Base-by-base conservation (phyloP, 2,797 vertebrate species). In the Tragopan temminckii region DNA sequence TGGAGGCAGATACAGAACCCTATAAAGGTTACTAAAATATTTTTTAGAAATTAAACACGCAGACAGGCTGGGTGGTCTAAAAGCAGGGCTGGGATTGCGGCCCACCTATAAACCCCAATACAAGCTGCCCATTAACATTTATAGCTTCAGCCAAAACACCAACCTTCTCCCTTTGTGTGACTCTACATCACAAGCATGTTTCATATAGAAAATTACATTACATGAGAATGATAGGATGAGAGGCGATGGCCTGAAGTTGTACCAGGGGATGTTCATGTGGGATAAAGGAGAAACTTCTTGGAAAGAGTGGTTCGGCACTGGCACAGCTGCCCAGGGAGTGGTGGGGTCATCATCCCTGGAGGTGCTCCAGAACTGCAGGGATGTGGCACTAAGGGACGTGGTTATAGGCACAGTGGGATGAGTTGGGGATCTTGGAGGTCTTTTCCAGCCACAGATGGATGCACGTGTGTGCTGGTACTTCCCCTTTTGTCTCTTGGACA, bases 11-110 rank as follows among this genome's bases (percentile, higher is more conserved):
- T 67, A 82, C 15, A 88, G 84, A 96, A 84, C 58, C 84, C 80
- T 57, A 21, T 36, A 85, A 92, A 96, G 15, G 62, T 90, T 94
- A 89, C 64, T 95, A 61, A 93, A 89, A 77, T 79, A 74, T 68
- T 93, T 79, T 63, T 85, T 35, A 11, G 89, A 84, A 93, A 90
- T 74, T 11, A 76, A 89, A 67, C 79, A 42, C 74, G 33, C 59
- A 31, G 25, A 88, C 69, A 81, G 93, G 82, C 64, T 94, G 96
- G 96, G 97, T 97, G 97, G 97, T 95, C 92, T 48, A 6, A 52
- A 79, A 80, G 72, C 31, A 89, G 80, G 45, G 69, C 63, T 80
- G 53, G 52, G 83, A 61, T 78, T 43, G 38, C 10, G 20, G n/a
- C 24, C 89, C 72, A 72, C 10, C 21, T 67, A 70, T 66, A 69